These are phyloP conservation scores for Pheosia tremula DNA, from an alignment of 2,888 invertebrate species.

Conservation along the genomic window DNA sequence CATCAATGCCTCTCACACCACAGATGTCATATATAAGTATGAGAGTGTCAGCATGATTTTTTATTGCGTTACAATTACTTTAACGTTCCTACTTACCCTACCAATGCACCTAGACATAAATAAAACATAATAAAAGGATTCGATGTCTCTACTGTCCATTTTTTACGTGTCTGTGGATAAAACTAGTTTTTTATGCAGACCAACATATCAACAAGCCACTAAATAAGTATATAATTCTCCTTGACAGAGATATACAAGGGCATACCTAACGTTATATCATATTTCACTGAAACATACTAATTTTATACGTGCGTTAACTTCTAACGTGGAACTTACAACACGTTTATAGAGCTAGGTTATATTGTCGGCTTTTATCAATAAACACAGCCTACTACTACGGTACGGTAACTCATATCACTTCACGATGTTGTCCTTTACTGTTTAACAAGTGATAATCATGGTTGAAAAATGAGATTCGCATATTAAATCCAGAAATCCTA, in stretches of 20 bases:
- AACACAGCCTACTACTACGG: no score
- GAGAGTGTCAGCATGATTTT: no score
- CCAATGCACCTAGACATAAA: no score
- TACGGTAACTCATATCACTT: no score
- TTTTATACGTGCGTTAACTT: slow-evolving; percentile 8
- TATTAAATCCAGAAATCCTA: no score
- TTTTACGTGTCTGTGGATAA: slow-evolving; percentile 19
- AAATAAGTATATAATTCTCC: slow-evolving; percentile 19
- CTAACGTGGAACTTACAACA: not conserved
- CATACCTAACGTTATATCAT: slow-evolving; percentile 12
- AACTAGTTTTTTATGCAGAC: slow-evolving; percentile 19
- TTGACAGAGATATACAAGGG: slow-evolving; percentile 27
- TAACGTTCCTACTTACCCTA: no score
- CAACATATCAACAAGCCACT: slow-evolving; percentile 25
- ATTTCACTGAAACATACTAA: slow-evolving; percentile 14
- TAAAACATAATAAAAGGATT: not conserved
- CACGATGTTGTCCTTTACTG: no score
- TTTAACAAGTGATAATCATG: no score
- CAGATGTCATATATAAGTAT: no score
- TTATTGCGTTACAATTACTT: no score
- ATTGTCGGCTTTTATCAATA: not conserved
- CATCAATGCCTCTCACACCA: no score
- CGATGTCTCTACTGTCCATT: slow-evolving; percentile 2
- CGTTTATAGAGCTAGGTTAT: not conserved
- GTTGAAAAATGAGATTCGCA: no score